Base-by-base conservation (phyloP, 1,140 invertebrate species). In the Drosophila nikananu region DNA sequence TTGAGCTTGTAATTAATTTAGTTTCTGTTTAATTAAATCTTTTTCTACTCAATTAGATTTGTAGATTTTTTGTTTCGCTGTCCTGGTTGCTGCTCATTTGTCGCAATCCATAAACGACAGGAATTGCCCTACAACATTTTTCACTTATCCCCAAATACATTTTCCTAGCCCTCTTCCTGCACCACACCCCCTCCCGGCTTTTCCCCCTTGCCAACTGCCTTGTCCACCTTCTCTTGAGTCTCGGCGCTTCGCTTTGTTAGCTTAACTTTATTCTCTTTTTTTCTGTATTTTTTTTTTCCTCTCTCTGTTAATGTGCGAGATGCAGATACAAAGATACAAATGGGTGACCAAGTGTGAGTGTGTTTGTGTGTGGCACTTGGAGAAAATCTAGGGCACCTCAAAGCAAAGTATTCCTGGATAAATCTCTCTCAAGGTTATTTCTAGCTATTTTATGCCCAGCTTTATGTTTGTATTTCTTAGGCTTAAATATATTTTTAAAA, bases 51-150 rank as follows among this genome's bases (percentile, higher is more conserved):
- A 3, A 15, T 32, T 52, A 32, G n/a, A n/a, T 21, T 32, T 54
- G 27, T 15, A 5, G 0, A 15, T 13, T 39, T 2, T 39, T 12
- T 27, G 15, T 39, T 39, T 3, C 30, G 12, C 5, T 58, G 15
- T 5, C 51, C 42, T 6, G n/a, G 2, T 9, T 39, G 10, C 7
- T 32, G 7, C 25, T 30, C 30, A 32, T 42, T 13, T 21, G 6
- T n/a, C 37, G 12, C 30, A 39, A 35, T 65, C 48, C 66, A 70
- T 52, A 65, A 70, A 70, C 30, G 37, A 58, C 51, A 19, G 13
- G 49, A 70, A 72, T 48, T 70, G 27, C 32, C 42, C 35, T 71
- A 73, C 70, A 73, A 59, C 66, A 72, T 71, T 73, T 73, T 73
- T 73, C 52, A 73, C 70, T 73, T 73, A 73, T 71, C 52, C 64